A percentile compares a stretch with the other conserved stretches of the same genome.
Evolutionary conservation across 2,113 vertebrate species (phyloP).

Genomic region (Marcusenius ussheri): DNA sequence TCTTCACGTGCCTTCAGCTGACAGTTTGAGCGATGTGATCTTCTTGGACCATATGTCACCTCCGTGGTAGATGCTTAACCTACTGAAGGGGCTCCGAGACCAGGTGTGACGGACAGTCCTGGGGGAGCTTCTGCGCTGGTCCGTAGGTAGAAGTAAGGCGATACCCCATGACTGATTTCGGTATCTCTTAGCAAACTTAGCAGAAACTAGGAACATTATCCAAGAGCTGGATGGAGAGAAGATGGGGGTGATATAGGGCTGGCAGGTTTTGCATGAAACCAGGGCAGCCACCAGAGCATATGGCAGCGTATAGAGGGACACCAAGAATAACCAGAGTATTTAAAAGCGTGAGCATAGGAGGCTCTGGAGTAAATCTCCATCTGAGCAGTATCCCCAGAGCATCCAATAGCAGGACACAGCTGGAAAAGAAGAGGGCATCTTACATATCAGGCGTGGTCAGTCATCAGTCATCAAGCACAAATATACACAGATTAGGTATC

Average conservation of each 20-base stretch:
- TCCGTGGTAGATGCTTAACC: slow-evolving; percentile 43
- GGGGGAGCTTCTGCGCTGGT: background rate
- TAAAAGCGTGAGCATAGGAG: background rate
- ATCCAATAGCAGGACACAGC: background rate
- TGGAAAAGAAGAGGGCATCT: background rate
- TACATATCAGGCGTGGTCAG: background rate
- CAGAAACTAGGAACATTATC: background rate
- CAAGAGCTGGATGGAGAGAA: background rate
- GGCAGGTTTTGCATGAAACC: background rate
- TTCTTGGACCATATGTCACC: slow-evolving; percentile 36
- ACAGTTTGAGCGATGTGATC: slow-evolving; percentile 42
- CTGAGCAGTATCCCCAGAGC: background rate
- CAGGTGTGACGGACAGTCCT: background rate
- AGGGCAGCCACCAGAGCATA: background rate
- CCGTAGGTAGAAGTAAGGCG: background rate
- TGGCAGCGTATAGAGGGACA: background rate
- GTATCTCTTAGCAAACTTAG: background rate
- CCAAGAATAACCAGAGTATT: background rate
- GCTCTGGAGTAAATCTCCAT: background rate
- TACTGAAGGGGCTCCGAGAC: slow-evolving; percentile 35
- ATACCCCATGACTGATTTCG: background rate
- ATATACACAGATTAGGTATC: background rate
- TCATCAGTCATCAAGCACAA: background rate
- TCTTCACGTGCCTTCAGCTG: slow-evolving; percentile 36
- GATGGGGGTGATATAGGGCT: background rate